Evolutionary conservation across 2,113 vertebrate genomes (phyloP).

Genomic region (Melozone crissalis): DNA sequence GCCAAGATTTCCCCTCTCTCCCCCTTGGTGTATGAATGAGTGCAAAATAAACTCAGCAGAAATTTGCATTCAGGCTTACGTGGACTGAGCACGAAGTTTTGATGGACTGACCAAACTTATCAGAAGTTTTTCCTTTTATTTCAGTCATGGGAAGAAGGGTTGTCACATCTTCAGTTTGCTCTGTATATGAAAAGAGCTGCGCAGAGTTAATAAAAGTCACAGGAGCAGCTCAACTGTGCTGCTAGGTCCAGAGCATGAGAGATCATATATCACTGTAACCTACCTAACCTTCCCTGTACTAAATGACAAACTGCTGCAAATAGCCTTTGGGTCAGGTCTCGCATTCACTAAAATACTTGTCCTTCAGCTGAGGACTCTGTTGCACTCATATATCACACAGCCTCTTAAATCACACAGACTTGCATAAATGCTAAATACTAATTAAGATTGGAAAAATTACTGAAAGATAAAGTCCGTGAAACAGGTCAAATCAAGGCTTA

Average conservation of each 20-base stretch:
- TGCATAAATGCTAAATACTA: slow-evolving; percentile 56
- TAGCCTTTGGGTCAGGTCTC: slow-evolving; percentile 71
- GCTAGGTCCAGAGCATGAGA: slow-evolving; percentile 61
- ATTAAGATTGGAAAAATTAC: slow-evolving; percentile 55
- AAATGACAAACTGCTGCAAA: slow-evolving; percentile 81
- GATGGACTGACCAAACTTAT: not conserved
- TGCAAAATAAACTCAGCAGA: slow-evolving; percentile 1
- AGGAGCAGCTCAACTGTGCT: slow-evolving; percentile 55
- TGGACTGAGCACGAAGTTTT: not conserved
- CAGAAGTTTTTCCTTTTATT: slow-evolving; percentile 10
- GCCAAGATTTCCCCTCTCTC: not conserved
- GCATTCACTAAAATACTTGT: slow-evolving; percentile 69
- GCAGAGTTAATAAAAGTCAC: slow-evolving; percentile 65
- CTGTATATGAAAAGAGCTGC: slow-evolving; percentile 37
- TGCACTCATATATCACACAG: slow-evolving; percentile 62
- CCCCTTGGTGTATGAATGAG: not conserved
- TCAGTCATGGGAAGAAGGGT: not conserved
- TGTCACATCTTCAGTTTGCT: slow-evolving; percentile 38
- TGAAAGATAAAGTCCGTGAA: slow-evolving; percentile 35
- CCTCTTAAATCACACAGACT: slow-evolving; percentile 56
- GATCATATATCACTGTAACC: slow-evolving; percentile 72
- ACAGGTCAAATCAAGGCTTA: slow-evolving; percentile 22
- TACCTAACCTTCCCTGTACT: slow-evolving; percentile 76
- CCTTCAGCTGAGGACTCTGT: slow-evolving; percentile 72
- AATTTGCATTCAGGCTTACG: slow-evolving; percentile 18